A percentile compares a stretch with the other conserved stretches of the same genome.
phyloP scores from a whole-genome alignment of 2,888 invertebrate species.

The Enoplolaimus lenunculus region DNA sequence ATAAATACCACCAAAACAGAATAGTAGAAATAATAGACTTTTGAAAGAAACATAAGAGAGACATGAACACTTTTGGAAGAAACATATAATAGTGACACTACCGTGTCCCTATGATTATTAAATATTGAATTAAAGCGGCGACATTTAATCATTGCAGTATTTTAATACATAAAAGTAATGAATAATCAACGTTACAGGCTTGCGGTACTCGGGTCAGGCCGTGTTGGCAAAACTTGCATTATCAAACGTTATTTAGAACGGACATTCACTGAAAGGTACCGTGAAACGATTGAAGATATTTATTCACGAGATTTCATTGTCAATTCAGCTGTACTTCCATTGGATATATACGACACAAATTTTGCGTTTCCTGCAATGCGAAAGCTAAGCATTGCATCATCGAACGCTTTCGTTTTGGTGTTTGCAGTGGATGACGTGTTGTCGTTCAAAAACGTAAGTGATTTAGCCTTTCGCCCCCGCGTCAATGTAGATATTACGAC shows the following conservation, averaged over 20 bases:
- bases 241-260: constrained; percentile 78
- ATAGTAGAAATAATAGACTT: too few species aligned
- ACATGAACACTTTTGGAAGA: too few species aligned
- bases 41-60: too few species aligned
- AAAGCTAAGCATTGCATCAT: constrained; percentile 77
- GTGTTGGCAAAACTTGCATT: constrained; percentile 85
- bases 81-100: too few species aligned
- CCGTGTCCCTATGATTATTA: too few species aligned
- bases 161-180: too few species aligned
- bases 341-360: constrained; percentile 87
- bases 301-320: constrained; percentile 66
- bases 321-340: constrained; percentile 51
- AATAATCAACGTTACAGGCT: constrained; percentile 67
- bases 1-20: too few species aligned
- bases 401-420: constrained; percentile 84
- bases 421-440: constrained; percentile 72
- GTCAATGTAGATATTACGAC: not conserved
- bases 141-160: too few species aligned
- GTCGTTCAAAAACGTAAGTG: constrained; percentile 57
- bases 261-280: constrained; percentile 74
- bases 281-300: constrained; percentile 86
- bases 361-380: constrained; percentile 93
- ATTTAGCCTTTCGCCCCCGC: too few species aligned
- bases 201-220: constrained; percentile 64
- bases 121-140: too few species aligned